A percentile compares a stretch with the other conserved stretches of the same genome.
phyloP scores from a whole-genome alignment of 1,140 invertebrate genomes.

The Drosophila pectinifera region DNA sequence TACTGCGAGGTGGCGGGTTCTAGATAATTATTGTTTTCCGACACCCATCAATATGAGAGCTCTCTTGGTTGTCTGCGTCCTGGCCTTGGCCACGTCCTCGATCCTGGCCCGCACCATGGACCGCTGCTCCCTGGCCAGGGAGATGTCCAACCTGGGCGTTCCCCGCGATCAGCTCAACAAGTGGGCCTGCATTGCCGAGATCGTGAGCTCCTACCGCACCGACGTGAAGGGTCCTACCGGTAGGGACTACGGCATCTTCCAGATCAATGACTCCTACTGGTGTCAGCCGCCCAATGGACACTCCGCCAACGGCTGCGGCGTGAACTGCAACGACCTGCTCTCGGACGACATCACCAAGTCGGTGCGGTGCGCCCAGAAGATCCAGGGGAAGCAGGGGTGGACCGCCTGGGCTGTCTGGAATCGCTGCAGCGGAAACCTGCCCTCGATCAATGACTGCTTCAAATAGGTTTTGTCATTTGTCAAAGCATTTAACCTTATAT shows the following conservation, averaged over 20 bases:
- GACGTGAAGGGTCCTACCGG: conserved; percentile 50
- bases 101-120: conserved; percentile 61
- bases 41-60: conserved; percentile 45
- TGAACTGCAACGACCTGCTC: conserved; percentile 51
- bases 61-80: conserved; percentile 33
- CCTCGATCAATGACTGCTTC: conserved; percentile 61
- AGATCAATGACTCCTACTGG: conserved; percentile 74
- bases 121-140: conserved; percentile 70
- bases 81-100: conserved; percentile 47
- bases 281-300: conserved; percentile 58
- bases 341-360: conserved; percentile 54
- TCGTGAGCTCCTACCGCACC: conserved; percentile 58
- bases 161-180: conserved; percentile 33
- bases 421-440: conserved; percentile 52
- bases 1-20: not conserved
- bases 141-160: too few species aligned
- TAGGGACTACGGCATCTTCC: conserved; percentile 74
- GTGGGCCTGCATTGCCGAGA: conserved; percentile 66
- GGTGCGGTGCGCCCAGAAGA: conserved; percentile 55
- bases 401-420: conserved; percentile 58
- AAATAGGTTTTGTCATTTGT: not conserved
- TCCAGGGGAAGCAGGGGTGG: conserved; percentile 56
- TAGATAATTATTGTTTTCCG: not conserved
- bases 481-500: not conserved
- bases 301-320: conserved; percentile 46